A percentile compares a stretch with the other conserved stretches of the same genome.
These are phyloP conservation scores for Balaeniceps rex DNA, from an alignment of 2,113 vertebrate species.

Conservation along the genomic window DNA sequence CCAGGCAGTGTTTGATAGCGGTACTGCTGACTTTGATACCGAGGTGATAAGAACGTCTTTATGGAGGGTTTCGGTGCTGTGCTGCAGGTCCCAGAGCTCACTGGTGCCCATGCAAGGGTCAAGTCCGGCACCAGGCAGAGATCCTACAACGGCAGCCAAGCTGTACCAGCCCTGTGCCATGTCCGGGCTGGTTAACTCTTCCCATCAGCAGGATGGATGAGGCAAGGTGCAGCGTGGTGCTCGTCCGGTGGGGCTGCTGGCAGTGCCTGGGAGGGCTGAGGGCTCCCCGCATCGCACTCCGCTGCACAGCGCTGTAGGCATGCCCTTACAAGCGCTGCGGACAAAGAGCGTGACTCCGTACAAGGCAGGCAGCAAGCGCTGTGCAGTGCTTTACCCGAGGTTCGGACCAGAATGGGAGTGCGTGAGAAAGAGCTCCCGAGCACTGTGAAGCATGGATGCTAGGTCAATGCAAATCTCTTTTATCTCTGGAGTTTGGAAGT, in stretches of 20 bases:
- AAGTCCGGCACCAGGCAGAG: background rate
- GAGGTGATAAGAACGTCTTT: background rate
- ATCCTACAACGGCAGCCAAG: accelerated
- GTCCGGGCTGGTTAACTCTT: background rate
- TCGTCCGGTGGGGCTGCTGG: background rate
- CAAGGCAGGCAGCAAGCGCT: accelerated
- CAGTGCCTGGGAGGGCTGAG: background rate
- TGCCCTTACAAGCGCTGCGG: background rate
- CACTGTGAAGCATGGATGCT: accelerated
- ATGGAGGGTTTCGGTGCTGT: background rate
- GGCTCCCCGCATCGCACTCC: background rate
- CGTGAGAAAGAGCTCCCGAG: background rate
- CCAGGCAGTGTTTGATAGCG: background rate
- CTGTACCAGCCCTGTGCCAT: background rate
- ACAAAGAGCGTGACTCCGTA: background rate
- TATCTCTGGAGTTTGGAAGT: background rate
- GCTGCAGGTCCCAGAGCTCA: background rate
- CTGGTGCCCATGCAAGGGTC: background rate
- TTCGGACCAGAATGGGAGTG: accelerated
- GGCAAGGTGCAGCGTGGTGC: background rate
- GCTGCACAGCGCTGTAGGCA: background rate
- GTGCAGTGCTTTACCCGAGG: background rate
- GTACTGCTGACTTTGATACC: background rate
- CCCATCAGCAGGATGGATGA: background rate
- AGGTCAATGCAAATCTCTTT: background rate